A percentile compares a stretch with the other conserved stretches of the same genome.
Conservation (phyloP, 1,140 invertebrate genomes). For the Riptortus pedestris region DNA sequence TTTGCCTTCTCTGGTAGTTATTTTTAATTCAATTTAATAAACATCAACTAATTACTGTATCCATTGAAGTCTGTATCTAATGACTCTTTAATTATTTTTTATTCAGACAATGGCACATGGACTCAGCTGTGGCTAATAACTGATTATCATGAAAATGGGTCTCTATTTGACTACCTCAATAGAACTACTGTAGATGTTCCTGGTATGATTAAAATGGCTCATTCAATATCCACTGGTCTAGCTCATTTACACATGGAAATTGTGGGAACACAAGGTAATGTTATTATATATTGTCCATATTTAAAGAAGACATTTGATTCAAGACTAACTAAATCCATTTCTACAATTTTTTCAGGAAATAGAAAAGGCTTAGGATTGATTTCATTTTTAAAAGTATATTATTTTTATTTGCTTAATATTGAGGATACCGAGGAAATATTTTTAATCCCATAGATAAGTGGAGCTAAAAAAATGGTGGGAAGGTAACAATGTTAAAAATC, state of each 20-base stretch:
- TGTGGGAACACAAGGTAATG: conserved; percentile 64
- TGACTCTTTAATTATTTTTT: too few relatives aligned
- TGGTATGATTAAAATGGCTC: conserved; percentile 69
- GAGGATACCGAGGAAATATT: too few relatives aligned
- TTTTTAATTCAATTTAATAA: too few relatives aligned
- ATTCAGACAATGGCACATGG: conserved; percentile 43
- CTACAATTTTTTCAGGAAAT: not conserved
- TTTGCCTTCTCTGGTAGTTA: too few relatives aligned
- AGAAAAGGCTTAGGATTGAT: not conserved
- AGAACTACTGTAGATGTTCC: conserved; percentile 60
- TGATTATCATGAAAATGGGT: conserved; percentile 86
- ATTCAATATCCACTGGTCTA: conserved; percentile 75
- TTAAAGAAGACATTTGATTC: not conserved
- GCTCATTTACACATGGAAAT: conserved; percentile 93
- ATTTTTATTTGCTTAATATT: not conserved
- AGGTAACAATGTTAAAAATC: too few relatives aligned
- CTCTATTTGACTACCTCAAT: conserved; percentile 85
- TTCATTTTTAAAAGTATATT: not conserved
- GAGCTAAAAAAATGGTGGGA: too few relatives aligned
- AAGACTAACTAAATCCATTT: not conserved
- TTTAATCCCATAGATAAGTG: too few relatives aligned
- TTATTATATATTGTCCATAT: not conserved
- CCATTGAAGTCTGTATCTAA: too few relatives aligned
- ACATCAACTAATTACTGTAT: too few relatives aligned
- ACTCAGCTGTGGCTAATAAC: conserved; percentile 85